Evolutionary conservation across 2,888 invertebrate species (phyloP).

Genomic region (Gasteruption jaculator): DNA sequence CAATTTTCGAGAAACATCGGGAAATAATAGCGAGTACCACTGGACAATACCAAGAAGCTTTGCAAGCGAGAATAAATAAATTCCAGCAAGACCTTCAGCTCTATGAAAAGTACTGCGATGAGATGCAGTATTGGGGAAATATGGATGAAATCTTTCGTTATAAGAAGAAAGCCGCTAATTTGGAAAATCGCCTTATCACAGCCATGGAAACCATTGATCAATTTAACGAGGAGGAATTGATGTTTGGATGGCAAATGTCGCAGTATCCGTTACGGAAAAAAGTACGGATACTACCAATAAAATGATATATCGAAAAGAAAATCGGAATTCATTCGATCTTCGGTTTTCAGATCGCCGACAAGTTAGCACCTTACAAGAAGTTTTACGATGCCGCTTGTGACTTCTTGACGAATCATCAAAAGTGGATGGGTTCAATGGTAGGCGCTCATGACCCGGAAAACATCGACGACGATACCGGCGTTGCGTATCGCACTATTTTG

Average conservation of each 20-base stretch:
- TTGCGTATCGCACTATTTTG: constrained; percentile 69
- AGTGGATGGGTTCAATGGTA: constrained; percentile 78
- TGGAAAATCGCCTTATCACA: constrained; percentile 65
- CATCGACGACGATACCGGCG: constrained; percentile 76
- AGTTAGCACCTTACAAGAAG: constrained; percentile 78
- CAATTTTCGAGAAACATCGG: constrained; percentile 78
- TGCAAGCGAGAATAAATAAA: constrained; percentile 73
- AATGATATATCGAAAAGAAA: no score
- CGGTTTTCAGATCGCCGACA: constrained; percentile 62
- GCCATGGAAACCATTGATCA: constrained; percentile 79
- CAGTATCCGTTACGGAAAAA: constrained; percentile 81
- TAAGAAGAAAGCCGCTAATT: constrained; percentile 70
- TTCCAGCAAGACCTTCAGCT: constrained; percentile 79
- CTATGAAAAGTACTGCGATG: constrained; percentile 76
- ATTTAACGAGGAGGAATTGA: constrained; percentile 87
- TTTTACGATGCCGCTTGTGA: constrained; percentile 86
- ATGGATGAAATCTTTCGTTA: constrained; percentile 79
- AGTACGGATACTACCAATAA: constrained; percentile 33
- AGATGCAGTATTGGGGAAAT: constrained; percentile 84
- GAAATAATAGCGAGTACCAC: constrained; percentile 77
- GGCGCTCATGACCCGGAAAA: constrained; percentile 83
- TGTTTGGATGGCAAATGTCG: constrained; percentile 84
- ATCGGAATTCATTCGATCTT: neutral
- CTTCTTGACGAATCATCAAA: constrained; percentile 75
- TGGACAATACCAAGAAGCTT: constrained; percentile 77